Base-by-base conservation (phyloP, 2,797 vertebrate genomes). In the Numenius phaeopus region DNA sequence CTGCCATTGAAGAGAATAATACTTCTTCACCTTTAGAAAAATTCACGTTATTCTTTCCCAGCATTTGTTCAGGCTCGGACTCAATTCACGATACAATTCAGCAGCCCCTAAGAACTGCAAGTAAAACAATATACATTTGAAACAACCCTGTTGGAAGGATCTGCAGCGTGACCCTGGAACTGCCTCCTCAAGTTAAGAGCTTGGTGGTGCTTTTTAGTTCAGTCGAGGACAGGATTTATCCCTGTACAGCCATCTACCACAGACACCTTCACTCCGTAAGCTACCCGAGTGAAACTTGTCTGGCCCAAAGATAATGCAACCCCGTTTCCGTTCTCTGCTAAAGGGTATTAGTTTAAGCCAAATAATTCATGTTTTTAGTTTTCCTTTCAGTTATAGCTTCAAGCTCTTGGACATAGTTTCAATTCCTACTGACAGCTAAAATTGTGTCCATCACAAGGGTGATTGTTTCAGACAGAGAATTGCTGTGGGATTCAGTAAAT, bases 401-500 rank as follows among this genome's bases (percentile, higher is more conserved):
- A 64, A 91, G 85, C 72, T 90, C 89, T 71, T 90, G 76, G 52
- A 78, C 34, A 37, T 8, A 67, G 69, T 57, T 91, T 94, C 76
- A n/a, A 20, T 93, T 91, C 81, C 87, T 89, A 22, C 71, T 65
- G 84, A 64, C 42, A 85, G 77, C 72, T 86, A 54, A 81, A 93
- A 84, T 22, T 64, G 46, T 14, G 54, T 42, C 90, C 81, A 70
- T 90, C 86, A 32, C 61, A 85, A 93, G 42, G 6, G 58, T 23
- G 81, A 58, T 62, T 82, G 58, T 57, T 95, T 72, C 87, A 93
- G 64, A 94, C 78, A 70, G 40, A 87, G 76, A 90, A 91, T 1
- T 94, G 65, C 72, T 88, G 85, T 81, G 46, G 87, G 85, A 92
- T 93, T 90, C 79, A 76, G 66, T 78, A 91, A 91, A 86, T 89